Evolutionary conservation across 2,113 vertebrate genomes (phyloP), one percentile per base, ranked within the genome.

Genomic region (Rhinogobius similis): DNA sequence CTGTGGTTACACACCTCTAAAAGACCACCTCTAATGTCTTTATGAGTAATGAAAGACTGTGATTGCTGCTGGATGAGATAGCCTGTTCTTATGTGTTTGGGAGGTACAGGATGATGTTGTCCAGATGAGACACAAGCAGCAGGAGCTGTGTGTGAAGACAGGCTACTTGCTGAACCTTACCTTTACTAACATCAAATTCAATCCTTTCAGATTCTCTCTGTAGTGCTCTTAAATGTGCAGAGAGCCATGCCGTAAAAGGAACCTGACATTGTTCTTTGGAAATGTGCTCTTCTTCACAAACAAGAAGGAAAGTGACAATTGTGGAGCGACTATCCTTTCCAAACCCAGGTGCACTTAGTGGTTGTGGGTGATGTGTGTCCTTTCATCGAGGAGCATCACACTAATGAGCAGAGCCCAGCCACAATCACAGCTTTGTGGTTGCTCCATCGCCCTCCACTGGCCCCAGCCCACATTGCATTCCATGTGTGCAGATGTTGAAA

Each of bases 281-380:
- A 26, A 24, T 26, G 23, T 26, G 23, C 23, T 14, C 23, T 24
- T 26, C 21, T 26, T 55, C 52, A 55, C 23, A 55, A 55, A 55
- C 52, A 55, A 26, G 13, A 55, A 26, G 11, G 52, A 55, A 26
- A 55, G 52, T 26, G 52, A 55, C 52, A 26, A 26, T 26, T 55
- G 52, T 21, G 4, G 12, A 50, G 46, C 8, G 46, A 9, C 46
- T 50, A 20, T 50, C 46, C 46, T 2, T 50, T 55, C 52, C 26
- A 58, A 29, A 29, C 55, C 55, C 55, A 58, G 55, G 55, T 58
- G 55, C 24, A 58, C 55, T 58, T 58, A 29, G 55, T 16, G 55
- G 52, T 29, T 58, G 55, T 29, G 55, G 55, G 24, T 29, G 55
- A 58, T 29, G 55, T 58, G 55, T 2, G 26, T 58, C 55, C 16